Base-by-base conservation (phyloP, 2,113 vertebrate genomes). In the Sebastes schlegelii region DNA sequence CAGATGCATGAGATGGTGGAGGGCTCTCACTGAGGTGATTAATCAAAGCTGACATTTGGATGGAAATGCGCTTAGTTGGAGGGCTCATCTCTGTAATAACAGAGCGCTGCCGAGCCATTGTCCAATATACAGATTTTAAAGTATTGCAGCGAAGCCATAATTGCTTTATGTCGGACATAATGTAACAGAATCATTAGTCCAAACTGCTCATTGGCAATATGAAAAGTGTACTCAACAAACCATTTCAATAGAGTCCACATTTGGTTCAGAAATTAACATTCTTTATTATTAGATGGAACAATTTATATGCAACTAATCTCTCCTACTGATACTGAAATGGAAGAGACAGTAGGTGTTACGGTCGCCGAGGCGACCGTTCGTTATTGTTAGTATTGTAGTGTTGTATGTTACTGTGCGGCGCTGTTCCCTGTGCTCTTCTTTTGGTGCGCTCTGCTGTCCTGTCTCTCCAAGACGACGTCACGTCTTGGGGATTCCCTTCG, bases 41-140 rank as follows among this genome's bases (percentile, higher is more conserved):
- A 92, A 95, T 94, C 91, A 94, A 90, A 88, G 87, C 83, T 90
- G 92, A 93, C 91, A 87, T 88, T 88, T 88, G 87, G 83, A 90
- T 92, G 86, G 91, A 93, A 93, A 94, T 90, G 85, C 89, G 86
- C 68, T 58, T 84, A 88, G 86, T 87, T 86, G 81, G 86, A 86
- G 73, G 87, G 71, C 80, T 90, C 88, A 68, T 91, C 82, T 85
- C 85, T 12, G 86, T 81, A 89, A 91, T 90, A 87, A 90, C 82
- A 87, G 48, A 60, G 58, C 6, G 34, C 86, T 72, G 82, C 76
- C 73, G 73, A 90, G 60, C 69, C 67, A 82, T 88, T 89, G 86
- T 91, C 85, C 82, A 88, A 67, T 74, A 76, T 46, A 61, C 51
- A 57, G 65, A 74, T 49, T 86, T 77, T 19, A 48, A 91, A 76